Base-by-base conservation (phyloP, 2,888 invertebrate species). In the Hyppa rectilinea region DNA sequence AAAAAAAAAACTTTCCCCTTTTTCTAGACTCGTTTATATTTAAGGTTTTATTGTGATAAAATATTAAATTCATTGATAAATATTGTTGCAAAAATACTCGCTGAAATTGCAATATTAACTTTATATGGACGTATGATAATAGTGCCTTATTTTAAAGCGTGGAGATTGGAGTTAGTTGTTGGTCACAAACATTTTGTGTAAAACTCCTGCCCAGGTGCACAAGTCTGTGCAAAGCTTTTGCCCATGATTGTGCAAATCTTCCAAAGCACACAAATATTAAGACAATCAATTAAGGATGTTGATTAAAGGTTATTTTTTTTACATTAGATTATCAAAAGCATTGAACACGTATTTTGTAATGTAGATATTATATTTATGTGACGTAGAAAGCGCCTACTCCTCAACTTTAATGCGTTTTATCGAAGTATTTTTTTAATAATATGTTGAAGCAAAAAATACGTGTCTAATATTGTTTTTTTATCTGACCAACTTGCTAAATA, bases 81-180 rank as follows among this genome's bases (percentile, higher is more conserved):
- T 63, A 74, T 86, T 78, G 63, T 78, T 71, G 59, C 59, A 59
- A n/a, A 59, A 49, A 49, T 59, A 79, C 84, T 85, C 85, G 82
- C 83, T 79, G 31, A 50, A 74, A 78, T 83, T 87, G 86, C 87
- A 90, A 90, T 87, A 87, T 84, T 85, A 82, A 82, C 34, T 61
- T 62, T 64, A 62, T 70, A 63, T 75, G 52, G 29, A 79, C 73
- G 80, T 87, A 85, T 89, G 87, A 81, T 89, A 79, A 89, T 89
- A 91, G 91, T 92, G 92, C 90, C 92, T 90, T 73, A 56, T 14
- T 45, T 69, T 67, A 58, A 55, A 62, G 26, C 45, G 9, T 29
- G 1, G 26, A 47, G 36, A 64, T 62, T 79, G 59, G 47, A 67
- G 58, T 55, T 61, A 7, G 9, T 61, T 31, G 10, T 58, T 61